Conservation (phyloP, 2,113 vertebrate genomes). For the Pristiophorus japonicus region DNA sequence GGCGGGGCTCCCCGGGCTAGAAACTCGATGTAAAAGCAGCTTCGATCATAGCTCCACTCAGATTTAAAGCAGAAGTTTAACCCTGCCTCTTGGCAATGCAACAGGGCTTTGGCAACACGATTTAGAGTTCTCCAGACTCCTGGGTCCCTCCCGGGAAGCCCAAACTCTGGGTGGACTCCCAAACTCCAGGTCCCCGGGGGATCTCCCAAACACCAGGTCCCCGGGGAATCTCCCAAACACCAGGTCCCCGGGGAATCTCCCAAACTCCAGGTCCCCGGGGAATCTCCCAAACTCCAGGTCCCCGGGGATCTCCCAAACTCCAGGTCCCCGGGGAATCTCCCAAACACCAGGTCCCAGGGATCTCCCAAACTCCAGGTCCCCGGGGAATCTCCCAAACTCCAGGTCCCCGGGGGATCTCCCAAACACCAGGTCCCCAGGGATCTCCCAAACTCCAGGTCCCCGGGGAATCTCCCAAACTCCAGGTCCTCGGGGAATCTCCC, state of each 20-base stretch:
- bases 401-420: not conserved
- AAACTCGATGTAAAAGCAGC: not conserved
- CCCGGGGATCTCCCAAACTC: not conserved
- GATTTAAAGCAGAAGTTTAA: not conserved
- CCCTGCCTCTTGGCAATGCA: not conserved
- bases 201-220: not conserved
- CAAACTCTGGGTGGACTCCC: not conserved
- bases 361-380: not conserved
- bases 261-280: too few relatives aligned
- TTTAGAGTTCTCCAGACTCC: not conserved
- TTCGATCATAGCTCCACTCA: too few relatives aligned
- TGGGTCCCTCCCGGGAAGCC: too few relatives aligned
- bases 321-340: not conserved
- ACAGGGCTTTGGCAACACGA: not conserved
- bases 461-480: too few relatives aligned
- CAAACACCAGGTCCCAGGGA: not conserved
- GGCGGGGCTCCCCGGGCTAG: not conserved
- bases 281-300: not conserved
- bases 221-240: too few relatives aligned
- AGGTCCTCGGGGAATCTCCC: too few relatives aligned
- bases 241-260: too few relatives aligned
- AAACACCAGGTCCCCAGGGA: too few relatives aligned
- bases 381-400: not conserved
- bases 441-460: not conserved
- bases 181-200: too few relatives aligned